Evolutionary conservation across 2,113 vertebrate species (phyloP), one percentile per base, ranked within the genome.

Genomic region (Ciconia maguari): DNA sequence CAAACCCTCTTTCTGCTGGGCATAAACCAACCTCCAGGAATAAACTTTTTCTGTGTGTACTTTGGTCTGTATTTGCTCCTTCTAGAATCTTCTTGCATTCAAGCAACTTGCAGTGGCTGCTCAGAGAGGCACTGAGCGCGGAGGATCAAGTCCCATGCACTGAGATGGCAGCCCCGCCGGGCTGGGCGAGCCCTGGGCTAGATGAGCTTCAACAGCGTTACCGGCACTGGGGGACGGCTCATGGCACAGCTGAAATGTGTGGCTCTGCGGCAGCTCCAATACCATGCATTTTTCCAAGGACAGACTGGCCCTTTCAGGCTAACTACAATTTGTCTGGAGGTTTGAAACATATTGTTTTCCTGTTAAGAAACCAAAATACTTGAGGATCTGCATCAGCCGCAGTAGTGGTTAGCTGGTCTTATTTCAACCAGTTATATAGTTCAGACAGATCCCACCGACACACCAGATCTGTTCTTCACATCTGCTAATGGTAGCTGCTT

Each of bases 191-290:
- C 55, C 32, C 32, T 17, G 51, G 41, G 27, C 55, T 46, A 18
- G 29, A 9, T n/a, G 20, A 30, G 17, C 64, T 60, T n/a, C 64
- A 24, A n/a, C 19, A 58, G n/a, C 0, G 0, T 17, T 74, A 42
- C 1, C 3, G 38, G 58, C 30, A 18, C 46, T 3, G 3, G 13
- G 51, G 19, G 13, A 36, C 1, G 3, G 52, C 49, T 66, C 18
- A 17, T 25, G 54, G 13, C 69, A 38, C 26, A 36, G 30, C 57
- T 58, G 42, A 69, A 86, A 57, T 6, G 3, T 13, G 19, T 54
- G 44, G n/a, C n/a, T 6, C 54, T 20, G 36, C 0, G 0, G 49
- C 46, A 62, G 24, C 60, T 81, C 10, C 32, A 36, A 6, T 13
- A 61, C 24, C 8, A 3, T 14, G 11, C 19, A 25, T 48, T 66